Conservation (phyloP, 2,113 vertebrate genomes). For the Myiopsitta monachus region DNA sequence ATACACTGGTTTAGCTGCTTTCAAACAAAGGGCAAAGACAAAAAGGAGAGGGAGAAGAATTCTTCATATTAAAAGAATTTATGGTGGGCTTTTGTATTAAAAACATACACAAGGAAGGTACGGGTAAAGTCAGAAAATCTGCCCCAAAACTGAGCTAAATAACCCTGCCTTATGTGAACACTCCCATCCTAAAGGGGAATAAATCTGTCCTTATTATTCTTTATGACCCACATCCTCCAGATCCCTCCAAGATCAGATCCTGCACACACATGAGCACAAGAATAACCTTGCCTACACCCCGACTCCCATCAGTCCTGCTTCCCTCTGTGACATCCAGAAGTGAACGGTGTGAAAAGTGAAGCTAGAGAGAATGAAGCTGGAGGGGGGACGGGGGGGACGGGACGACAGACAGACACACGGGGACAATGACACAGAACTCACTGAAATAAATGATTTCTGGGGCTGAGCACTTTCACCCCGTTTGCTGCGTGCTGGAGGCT, state of each 20-base stretch:
- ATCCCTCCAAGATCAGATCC: not conserved
- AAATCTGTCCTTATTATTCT: not conserved
- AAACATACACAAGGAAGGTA: not conserved
- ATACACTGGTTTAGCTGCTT: not conserved
- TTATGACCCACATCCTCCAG: not conserved
- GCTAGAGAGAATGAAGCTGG: not conserved
- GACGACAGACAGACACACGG: too few relatives aligned
- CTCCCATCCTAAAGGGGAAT: not conserved
- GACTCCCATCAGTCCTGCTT: not conserved
- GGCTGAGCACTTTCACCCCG: not conserved
- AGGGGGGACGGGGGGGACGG: too few relatives aligned
- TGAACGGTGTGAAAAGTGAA: not conserved
- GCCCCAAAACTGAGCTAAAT: not conserved
- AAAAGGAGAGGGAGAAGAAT: not conserved
- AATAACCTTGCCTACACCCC: not conserved
- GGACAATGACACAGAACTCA: too few relatives aligned
- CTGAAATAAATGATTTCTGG: not conserved
- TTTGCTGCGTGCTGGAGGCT: accelerated
- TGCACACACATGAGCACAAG: not conserved
- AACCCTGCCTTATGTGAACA: not conserved
- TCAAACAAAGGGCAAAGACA: not conserved
- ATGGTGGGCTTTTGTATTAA: not conserved
- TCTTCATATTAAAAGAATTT: not conserved
- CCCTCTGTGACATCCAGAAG: not conserved
- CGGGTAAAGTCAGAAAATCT: not conserved